Conservation (phyloP, 1,140 invertebrate genomes). For the Drosophila asahinai region DNA sequence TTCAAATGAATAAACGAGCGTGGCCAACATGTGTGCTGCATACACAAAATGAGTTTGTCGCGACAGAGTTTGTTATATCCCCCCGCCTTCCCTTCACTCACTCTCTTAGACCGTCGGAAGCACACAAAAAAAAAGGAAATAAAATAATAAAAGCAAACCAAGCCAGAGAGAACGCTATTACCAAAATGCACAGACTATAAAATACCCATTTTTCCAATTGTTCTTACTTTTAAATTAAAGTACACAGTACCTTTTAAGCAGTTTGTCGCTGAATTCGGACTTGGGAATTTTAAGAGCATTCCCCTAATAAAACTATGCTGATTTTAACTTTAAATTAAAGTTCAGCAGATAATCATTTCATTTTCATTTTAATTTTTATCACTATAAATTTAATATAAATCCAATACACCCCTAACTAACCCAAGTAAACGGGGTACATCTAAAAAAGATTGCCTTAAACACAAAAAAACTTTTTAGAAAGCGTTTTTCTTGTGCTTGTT, state of each 20-base stretch:
- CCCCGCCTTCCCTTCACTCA: no score
- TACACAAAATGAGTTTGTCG: conserved; percentile 78
- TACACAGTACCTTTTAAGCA: no score
- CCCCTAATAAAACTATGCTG: no score
- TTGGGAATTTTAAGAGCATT: no score
- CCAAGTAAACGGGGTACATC: not conserved
- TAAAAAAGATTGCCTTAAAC: conserved; percentile 16
- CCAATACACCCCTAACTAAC: not conserved
- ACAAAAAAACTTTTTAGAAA: conserved; percentile 36
- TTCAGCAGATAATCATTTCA: no score
- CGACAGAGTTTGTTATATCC: conserved; percentile 17
- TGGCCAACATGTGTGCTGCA: conserved; percentile 77
- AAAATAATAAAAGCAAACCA: conserved; percentile 1
- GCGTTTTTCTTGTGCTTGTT: conserved; percentile 27
- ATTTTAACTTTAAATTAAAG: no score
- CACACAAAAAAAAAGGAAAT: conserved; percentile 2
- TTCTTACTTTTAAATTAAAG: no score
- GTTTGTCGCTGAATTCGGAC: no score
- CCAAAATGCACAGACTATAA: not conserved
- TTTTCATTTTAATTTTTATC: no score
- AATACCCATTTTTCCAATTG: not conserved
- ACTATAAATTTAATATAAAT: no score
- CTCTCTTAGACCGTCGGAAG: not conserved
- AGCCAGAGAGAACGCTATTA: not conserved
- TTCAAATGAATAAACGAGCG: conserved; percentile 84